Base-by-base conservation (phyloP, 1,140 invertebrate genomes). In the Antheraea pernyi region DNA sequence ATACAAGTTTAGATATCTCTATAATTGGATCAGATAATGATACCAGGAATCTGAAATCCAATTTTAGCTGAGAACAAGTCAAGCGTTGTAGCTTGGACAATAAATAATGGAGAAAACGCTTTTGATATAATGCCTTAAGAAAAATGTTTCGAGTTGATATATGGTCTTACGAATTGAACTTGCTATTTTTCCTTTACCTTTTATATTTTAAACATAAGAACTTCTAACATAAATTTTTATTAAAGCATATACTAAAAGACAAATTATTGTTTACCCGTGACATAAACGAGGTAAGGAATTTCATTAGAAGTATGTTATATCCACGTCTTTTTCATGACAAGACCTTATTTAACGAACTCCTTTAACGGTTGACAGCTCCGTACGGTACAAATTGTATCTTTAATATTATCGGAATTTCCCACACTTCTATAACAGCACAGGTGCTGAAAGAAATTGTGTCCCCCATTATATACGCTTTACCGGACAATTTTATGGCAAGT, bases 401-500 rank as follows among this genome's bases (percentile, higher is more conserved):
- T 30, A 61, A 36, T 61, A 30, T 61, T 36, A 61, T 61, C 30
- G 19, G 11, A 61, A 61, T 61, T 30, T 30, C 30, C 22, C 60
- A 60, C 59, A 61, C 19, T 30, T 61, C 60, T 11, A 13, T 13
- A 7, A 10, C 7, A 69, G 67, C 75, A 70, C 81, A 83, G 81
- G 79, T 83, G 81, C 69, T 74, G 65, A 78, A 78, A 78, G 81
- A 74, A 79, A 79, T 78, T 79, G 81, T 77, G 22, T 30, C 77
- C 64, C 68, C 77, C 76, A 77, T 83, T 81, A 83, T 75, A 13
- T 77, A 69, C 75, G 69, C 72, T 74, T 71, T 73, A 71, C 75
- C 65, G 71, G 70, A 78, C 74, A 76, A 75, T 81, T 83, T 83
- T 75, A 81, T 79, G 78, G 77, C 77, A 70, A 74, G 73, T 81